phyloP scores from a whole-genome alignment of 2,113 vertebrate species.

The Mormoops blainvillei region DNA sequence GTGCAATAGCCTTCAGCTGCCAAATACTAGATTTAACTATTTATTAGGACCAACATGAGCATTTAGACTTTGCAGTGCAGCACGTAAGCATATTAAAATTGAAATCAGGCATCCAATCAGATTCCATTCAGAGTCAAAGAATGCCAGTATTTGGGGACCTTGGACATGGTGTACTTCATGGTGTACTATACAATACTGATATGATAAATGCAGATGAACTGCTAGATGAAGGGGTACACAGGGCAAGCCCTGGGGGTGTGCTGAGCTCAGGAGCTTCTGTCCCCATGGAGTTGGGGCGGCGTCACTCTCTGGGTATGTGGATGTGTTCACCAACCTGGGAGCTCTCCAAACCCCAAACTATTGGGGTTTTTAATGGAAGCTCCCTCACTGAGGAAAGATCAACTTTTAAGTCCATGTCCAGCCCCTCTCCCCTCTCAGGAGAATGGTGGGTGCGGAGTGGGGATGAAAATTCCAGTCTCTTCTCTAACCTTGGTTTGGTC shows the following conservation, averaged over 20 bases:
- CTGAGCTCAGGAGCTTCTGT: background rate
- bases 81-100: background rate
- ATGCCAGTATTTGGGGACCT: background rate
- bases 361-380: background rate
- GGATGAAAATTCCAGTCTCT: background rate
- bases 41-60: conserved; percentile 37
- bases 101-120: background rate
- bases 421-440: background rate
- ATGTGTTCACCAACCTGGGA: background rate
- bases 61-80: background rate
- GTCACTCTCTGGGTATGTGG: background rate
- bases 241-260: background rate
- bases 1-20: conserved; percentile 23
- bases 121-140: background rate
- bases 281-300: background rate
- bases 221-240: background rate
- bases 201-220: background rate
- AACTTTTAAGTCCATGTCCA: background rate
- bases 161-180: background rate
- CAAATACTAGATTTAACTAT: conserved; percentile 69
- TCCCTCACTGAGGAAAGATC: background rate
- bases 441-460: background rate
- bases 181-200: too few species aligned
- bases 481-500: background rate
- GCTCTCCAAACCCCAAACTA: background rate